Evolutionary conservation across 2,797 vertebrate genomes (phyloP), one percentile per base, ranked within the genome.

Genomic region (Pyrocephalus nanus): DNA sequence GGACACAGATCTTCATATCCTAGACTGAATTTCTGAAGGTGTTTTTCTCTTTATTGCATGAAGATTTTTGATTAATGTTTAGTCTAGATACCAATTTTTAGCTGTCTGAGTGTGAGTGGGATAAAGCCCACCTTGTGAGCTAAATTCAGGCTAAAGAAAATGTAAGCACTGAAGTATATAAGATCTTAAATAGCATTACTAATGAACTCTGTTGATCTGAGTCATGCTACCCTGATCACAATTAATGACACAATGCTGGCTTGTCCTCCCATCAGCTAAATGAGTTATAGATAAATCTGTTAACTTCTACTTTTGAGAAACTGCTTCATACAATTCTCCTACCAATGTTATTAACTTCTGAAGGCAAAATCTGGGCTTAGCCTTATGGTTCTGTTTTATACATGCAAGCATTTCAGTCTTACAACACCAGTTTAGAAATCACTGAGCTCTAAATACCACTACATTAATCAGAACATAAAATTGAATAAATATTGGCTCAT

Each of bases 251-350:
- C 75, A 72, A 62, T 86, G 36, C 34, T 87, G 73, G 67, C 71
- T 96, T 94, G 42, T 89, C 90, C 84, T 95, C 84, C 72, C 70
- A 76, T 77, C 32, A 16, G 60, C 40, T 82, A 93, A 95, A 86
- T 88, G 42, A 93, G 60, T 80, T 67, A 84, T 26, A 94, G 42
- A 94, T 65, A 79, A 88, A 92, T 57, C 29, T 89, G 36, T 48
- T 90, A 64, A 45, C 55, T 71, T 36, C 1, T 53, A 51, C 87
- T 96, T 92, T 32, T 82, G 64, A 57, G 70, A 88, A 95, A 89
- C 14, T 36, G 6, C 12, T 72, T 80, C 48, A 79, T 69, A 51
- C 30, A 74, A 10, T 29, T 91, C 20, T 79, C 6, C 3, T n/a
- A 78, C 15, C 47, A 45, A n/a, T 78, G 47, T 86, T 89, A 80